A percentile compares a stretch with the other conserved stretches of the same genome.
Conservation (phyloP, 2,888 invertebrate species). For the Ptychoptera albimana region DNA sequence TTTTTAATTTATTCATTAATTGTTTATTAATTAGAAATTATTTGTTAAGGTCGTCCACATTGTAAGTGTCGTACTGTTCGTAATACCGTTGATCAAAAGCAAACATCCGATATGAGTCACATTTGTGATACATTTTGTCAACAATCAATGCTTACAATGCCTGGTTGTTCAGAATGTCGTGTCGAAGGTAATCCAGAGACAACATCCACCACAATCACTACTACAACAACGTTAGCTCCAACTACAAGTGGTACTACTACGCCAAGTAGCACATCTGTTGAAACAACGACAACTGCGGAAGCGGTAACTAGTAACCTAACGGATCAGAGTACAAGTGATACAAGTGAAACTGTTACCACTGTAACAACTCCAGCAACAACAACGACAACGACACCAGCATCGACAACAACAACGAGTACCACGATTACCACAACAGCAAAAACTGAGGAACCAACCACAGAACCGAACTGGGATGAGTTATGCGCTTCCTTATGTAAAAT, state of each 20-base stretch:
- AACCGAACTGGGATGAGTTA: constrained; percentile 44
- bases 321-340: no score
- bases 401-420: constrained; percentile 4
- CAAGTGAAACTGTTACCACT: background rate
- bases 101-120: constrained; percentile 11
- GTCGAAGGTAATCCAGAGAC: background rate
- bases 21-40: background rate
- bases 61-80: constrained; percentile 13
- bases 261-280: no score
- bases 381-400: no score
- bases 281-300: no score
- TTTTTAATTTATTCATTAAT: no score
- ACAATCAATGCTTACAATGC: no score
- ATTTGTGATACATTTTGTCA: constrained; percentile 22
- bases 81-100: background rate
- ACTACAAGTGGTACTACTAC: background rate
- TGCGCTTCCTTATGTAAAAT: constrained; percentile 47
- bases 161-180: no score
- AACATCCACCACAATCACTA: background rate
- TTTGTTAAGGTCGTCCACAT: constrained; percentile 14
- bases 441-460: constrained; percentile 11
- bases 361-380: no score
- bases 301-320: no score
- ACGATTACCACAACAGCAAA: constrained; percentile 5
- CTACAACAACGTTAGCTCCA: background rate